These are phyloP conservation scores for Campoplex capitator DNA, from an alignment of 2,888 invertebrate genomes.

Conservation along the genomic window DNA sequence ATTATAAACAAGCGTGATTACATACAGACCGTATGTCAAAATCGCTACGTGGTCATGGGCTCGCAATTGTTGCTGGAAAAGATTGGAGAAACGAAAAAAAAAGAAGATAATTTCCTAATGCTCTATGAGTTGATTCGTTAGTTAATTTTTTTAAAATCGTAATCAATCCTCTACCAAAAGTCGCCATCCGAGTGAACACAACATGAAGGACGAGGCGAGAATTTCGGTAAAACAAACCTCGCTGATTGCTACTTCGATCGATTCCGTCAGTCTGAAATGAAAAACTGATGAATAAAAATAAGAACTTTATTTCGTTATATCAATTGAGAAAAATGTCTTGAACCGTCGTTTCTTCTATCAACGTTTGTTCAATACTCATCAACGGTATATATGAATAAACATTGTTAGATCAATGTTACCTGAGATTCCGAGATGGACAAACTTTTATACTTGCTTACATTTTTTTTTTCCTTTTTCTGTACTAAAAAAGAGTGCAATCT, in stretches of 20 bases:
- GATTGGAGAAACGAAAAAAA: background rate
- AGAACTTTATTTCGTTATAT: background rate
- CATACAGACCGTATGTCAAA: too few relatives aligned
- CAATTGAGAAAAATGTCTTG: too few relatives aligned
- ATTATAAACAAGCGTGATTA: background rate
- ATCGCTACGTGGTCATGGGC: too few relatives aligned
- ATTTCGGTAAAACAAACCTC: constrained; percentile 78
- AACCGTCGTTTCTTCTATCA: background rate
- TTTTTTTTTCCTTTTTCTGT: too few relatives aligned
- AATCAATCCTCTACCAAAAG: constrained; percentile 74
- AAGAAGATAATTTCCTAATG: background rate
- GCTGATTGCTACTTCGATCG: constrained; percentile 75
- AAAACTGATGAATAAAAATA: background rate
- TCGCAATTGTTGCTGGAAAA: too few relatives aligned
- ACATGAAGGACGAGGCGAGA: constrained; percentile 78
- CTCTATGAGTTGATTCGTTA: too few relatives aligned
- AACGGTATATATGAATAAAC: too few relatives aligned
- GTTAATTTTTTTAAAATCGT: too few relatives aligned
- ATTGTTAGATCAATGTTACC: too few relatives aligned
- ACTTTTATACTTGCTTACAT: too few relatives aligned
- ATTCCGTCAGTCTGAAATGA: constrained; percentile 14
- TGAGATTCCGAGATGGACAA: too few relatives aligned
- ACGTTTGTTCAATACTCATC: background rate
- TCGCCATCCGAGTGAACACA: constrained; percentile 79
- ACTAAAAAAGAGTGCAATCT: too few relatives aligned